Percentiles rank a stretch among this genome's conserved stretches.
Conservation (phyloP, 2,888 invertebrate genomes). For the Xylophagus ater region DNA sequence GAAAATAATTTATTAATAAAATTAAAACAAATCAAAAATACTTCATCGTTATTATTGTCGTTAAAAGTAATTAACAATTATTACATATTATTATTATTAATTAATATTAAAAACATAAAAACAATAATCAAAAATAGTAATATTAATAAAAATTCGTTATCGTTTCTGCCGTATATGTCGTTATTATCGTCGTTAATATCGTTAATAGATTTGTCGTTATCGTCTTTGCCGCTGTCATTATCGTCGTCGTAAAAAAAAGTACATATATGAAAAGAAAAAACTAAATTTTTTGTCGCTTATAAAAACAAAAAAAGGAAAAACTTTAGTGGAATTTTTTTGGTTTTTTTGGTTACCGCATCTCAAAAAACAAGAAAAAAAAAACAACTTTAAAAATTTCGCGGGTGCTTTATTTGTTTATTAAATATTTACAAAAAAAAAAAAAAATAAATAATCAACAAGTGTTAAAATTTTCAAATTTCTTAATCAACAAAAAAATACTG, state of each 20-base stretch:
- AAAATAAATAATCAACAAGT: too few relatives aligned
- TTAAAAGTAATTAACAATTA: too few relatives aligned
- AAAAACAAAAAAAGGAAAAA: background rate
- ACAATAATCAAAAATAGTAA: background rate
- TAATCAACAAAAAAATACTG: too few relatives aligned
- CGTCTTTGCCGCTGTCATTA: slow-evolving; percentile 8
- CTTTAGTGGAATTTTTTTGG: slow-evolving; percentile 1
- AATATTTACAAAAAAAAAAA: background rate
- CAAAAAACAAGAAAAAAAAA: background rate
- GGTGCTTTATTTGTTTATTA: background rate
- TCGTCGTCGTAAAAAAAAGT: too few relatives aligned
- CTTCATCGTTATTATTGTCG: slow-evolving; percentile 1
- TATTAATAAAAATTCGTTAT: background rate
- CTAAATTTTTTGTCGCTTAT: background rate
- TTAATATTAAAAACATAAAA: background rate
- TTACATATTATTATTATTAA: background rate
- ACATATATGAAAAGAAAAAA: too few relatives aligned
- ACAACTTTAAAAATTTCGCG: background rate
- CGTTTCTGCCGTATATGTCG: background rate
- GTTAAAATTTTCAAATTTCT: too few relatives aligned
- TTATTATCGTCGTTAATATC: background rate
- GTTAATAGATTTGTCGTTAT: slow-evolving; percentile 1
- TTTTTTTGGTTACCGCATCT: background rate
- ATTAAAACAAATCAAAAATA: too few relatives aligned
- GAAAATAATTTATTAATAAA: slow-evolving; percentile 5